Evolutionary conservation across 2,113 vertebrate genomes (phyloP).

Genomic region (Grallaria varia): DNA sequence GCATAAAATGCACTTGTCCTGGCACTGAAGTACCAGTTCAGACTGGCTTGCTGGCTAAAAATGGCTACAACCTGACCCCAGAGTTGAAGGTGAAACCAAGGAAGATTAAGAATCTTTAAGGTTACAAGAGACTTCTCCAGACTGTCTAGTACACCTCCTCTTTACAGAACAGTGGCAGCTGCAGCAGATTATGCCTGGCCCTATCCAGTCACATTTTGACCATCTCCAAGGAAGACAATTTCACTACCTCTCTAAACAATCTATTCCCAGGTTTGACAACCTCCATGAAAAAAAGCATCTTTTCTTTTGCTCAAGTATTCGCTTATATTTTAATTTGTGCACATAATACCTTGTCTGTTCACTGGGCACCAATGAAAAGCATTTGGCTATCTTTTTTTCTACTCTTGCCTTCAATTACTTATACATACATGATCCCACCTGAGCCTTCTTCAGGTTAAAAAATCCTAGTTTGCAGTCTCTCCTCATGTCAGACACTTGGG

Average conservation of each 20-base stretch:
- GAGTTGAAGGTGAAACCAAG: neutral
- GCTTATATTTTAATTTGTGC: neutral
- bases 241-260: neutral
- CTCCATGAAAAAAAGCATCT: neutral
- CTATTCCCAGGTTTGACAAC: neutral
- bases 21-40: neutral
- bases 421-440: neutral
- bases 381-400: neutral
- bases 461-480: neutral
- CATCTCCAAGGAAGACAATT: neutral
- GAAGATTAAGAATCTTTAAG: neutral
- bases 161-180: neutral
- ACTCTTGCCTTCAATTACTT: neutral
- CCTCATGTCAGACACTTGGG: neutral
- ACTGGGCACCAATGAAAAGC: neutral
- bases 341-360: neutral
- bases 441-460: neutral
- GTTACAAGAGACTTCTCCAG: neutral
- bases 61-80: neutral
- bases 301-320: neutral
- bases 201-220: neutral
- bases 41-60: neutral
- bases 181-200: neutral
- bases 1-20: neutral
- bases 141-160: neutral